These are phyloP conservation scores for Drymodes brunneopygia DNA, from an alignment of 2,113 vertebrate genomes.

Conservation along the genomic window DNA sequence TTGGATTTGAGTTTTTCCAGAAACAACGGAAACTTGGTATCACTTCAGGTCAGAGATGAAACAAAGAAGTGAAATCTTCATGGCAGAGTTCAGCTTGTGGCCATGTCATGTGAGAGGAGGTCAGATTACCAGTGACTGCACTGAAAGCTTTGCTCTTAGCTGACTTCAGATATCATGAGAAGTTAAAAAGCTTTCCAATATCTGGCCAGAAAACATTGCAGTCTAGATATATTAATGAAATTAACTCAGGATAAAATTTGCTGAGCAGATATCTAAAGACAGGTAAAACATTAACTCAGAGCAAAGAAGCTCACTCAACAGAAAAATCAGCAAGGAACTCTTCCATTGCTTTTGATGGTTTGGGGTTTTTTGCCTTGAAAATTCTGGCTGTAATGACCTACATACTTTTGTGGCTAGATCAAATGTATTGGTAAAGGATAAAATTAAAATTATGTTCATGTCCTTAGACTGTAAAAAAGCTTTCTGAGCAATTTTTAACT, in stretches of 20 bases:
- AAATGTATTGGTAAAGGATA: neutral
- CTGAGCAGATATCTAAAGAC: neutral
- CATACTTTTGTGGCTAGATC: neutral
- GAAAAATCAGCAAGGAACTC: neutral
- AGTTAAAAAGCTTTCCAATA: neutral
- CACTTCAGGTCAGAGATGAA: constrained; percentile 50
- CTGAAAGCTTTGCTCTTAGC: neutral
- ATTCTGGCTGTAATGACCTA: neutral
- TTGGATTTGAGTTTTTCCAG: constrained; percentile 61
- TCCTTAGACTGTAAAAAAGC: neutral
- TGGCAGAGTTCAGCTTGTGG: constrained; percentile 55
- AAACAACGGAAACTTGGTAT: constrained; percentile 63
- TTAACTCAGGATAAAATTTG: neutral
- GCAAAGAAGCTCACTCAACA: neutral
- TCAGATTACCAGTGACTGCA: neutral
- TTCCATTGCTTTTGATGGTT: neutral
- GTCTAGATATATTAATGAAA: neutral
- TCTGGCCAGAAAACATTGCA: neutral
- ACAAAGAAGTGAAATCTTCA: constrained; percentile 34
- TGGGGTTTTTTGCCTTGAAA: neutral
- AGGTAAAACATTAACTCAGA: neutral
- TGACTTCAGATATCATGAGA: neutral
- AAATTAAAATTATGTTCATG: neutral
- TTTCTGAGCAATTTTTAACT: neutral
- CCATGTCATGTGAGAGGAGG: constrained; percentile 27